Percentiles rank a stretch among this genome's conserved stretches.
phyloP scores from a whole-genome alignment of 2,797 vertebrate species.

The Cuniculus paca region DNA sequence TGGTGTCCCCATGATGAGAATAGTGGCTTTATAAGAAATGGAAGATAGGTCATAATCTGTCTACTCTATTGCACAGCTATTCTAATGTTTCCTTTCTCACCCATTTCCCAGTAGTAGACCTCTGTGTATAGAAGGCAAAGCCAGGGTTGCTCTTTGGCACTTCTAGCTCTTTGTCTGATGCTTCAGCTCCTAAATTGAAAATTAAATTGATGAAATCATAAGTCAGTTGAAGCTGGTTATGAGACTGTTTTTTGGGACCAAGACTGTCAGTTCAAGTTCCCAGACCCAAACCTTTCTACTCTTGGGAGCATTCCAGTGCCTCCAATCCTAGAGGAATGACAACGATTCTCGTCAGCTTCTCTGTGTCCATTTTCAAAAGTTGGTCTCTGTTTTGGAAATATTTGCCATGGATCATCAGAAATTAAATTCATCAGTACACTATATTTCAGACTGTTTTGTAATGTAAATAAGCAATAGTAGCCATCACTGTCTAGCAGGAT shows the following conservation, averaged over 20 bases:
- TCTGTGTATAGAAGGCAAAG: background rate
- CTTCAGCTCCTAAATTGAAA: conserved; percentile 36
- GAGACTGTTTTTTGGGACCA: background rate
- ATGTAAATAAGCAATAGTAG: background rate
- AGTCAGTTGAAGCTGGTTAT: background rate
- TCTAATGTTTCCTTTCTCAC: background rate
- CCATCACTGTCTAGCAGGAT: background rate
- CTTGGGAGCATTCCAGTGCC: background rate
- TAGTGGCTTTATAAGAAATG: background rate
- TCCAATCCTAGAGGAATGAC: background rate
- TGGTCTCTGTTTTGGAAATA: conserved; percentile 4
- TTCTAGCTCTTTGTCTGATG: background rate
- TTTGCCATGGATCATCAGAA: background rate
- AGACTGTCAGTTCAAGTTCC: background rate
- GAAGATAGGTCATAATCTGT: background rate
- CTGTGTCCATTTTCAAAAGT: background rate
- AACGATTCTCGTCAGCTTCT: background rate
- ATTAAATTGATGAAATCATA: background rate
- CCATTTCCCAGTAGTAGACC: background rate
- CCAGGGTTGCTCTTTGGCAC: background rate
- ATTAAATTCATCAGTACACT: background rate
- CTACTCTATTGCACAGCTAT: background rate
- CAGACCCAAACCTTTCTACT: background rate
- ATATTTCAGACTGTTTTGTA: background rate
- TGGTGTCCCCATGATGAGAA: background rate